phyloP scores from a whole-genome alignment of 2,888 invertebrate genomes.

The Amphiduros pacificus region DNA sequence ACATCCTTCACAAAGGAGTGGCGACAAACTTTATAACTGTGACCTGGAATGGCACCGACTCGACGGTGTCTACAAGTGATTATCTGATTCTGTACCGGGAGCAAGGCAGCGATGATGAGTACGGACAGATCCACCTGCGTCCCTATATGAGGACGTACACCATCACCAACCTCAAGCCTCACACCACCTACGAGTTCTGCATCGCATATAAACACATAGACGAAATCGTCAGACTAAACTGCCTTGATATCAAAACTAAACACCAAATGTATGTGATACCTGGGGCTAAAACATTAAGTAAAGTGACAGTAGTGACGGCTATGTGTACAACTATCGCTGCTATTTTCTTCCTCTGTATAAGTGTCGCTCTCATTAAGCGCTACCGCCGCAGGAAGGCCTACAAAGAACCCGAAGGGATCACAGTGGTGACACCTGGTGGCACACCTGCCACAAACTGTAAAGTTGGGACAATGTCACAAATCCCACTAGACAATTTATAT shows the following conservation, averaged over 20 bases:
- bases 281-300: constrained; percentile 20
- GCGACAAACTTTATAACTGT: constrained; percentile 57
- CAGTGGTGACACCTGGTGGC: neutral
- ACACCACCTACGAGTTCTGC: constrained; percentile 60
- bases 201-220: constrained; percentile 48
- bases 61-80: constrained; percentile 32
- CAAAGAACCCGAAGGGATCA: constrained; percentile 42
- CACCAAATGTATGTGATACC: constrained; percentile 15
- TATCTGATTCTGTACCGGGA: constrained; percentile 53
- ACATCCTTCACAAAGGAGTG: constrained; percentile 51
- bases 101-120: constrained; percentile 44
- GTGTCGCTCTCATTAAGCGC: constrained; percentile 47
- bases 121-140: constrained; percentile 37
- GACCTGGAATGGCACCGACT: constrained; percentile 41
- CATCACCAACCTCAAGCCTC: constrained; percentile 56
- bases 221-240: constrained; percentile 49
- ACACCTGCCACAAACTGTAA: constrained; percentile 34
- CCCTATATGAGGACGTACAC: constrained; percentile 55
- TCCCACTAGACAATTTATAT: constrained; percentile 59
- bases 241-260: constrained; percentile 31
- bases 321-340: constrained; percentile 39
- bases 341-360: constrained; percentile 52
- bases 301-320: constrained; percentile 32
- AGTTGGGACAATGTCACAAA: constrained; percentile 51
- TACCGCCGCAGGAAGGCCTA: constrained; percentile 54